Evolutionary conservation across 2,113 vertebrate genomes (phyloP).

Genomic region (Engystomops pustulosus): DNA sequence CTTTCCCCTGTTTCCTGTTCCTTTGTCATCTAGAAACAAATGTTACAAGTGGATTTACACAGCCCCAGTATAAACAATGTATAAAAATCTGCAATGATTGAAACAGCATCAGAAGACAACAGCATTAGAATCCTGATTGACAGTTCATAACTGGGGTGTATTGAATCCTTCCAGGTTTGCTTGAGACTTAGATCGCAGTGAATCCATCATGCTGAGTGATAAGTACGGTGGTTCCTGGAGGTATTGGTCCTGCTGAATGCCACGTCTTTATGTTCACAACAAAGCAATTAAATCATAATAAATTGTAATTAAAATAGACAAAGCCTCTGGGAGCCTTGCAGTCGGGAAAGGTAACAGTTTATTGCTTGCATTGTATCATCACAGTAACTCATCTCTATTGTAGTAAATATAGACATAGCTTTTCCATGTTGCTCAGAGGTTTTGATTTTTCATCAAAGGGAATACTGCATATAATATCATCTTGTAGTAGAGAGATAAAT

Average conservation of each 20-base stretch:
- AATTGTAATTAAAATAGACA: slow-evolving; percentile 53
- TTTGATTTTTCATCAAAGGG: too few relatives aligned
- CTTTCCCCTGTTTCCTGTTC: background rate
- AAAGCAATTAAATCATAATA: slow-evolving; percentile 52
- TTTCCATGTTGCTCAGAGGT: too few relatives aligned
- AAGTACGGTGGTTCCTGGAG: slow-evolving; percentile 29
- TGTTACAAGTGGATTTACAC: slow-evolving; percentile 1
- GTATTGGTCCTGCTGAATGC: slow-evolving; percentile 42
- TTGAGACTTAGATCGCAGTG: slow-evolving; percentile 24
- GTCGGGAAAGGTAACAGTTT: slow-evolving; percentile 35
- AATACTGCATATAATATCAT: too few relatives aligned
- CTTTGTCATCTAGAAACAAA: background rate
- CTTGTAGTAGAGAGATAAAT: too few relatives aligned
- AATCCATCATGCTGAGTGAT: slow-evolving; percentile 41
- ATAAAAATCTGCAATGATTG: slow-evolving; percentile 9
- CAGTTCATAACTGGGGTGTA: slow-evolving; percentile 33
- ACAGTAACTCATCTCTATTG: background rate
- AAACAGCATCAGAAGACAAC: slow-evolving; percentile 25
- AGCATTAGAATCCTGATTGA: slow-evolving; percentile 28
- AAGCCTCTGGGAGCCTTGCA: slow-evolving; percentile 23
- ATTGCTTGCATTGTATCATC: slow-evolving; percentile 12
- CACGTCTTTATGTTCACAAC: slow-evolving; percentile 45
- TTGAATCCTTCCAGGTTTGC: slow-evolving; percentile 40
- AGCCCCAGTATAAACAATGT: background rate
- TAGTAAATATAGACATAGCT: too few relatives aligned